A percentile compares a stretch with the other conserved stretches of the same genome.
Conservation (phyloP, 2,113 vertebrate species). For the Propithecus coquereli region DNA sequence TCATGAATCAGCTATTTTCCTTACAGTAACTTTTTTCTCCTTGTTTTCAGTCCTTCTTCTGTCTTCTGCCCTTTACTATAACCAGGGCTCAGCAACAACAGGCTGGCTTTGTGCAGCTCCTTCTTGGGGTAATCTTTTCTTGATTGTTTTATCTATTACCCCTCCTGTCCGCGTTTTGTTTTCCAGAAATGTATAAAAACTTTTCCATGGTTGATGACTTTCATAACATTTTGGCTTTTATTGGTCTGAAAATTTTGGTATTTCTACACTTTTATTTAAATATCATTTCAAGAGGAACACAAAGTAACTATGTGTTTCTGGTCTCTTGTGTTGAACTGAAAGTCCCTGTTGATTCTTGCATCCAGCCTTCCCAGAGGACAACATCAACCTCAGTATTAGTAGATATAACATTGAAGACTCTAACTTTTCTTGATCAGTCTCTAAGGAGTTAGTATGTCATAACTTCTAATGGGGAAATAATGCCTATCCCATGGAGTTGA, state of each 20-base stretch:
- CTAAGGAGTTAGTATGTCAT: not conserved
- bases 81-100: not conserved
- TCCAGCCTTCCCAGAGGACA: not conserved
- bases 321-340: not conserved
- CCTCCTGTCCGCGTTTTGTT: not conserved
- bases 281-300: not conserved
- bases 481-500: not conserved
- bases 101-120: not conserved
- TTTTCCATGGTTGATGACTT: not conserved
- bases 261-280: not conserved
- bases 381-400: not conserved
- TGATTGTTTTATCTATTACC: not conserved
- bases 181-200: not conserved
- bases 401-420: not conserved
- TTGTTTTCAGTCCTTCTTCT: not conserved
- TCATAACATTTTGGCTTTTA: not conserved
- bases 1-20: not conserved
- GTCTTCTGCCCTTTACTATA: not conserved
- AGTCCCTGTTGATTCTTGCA: not conserved
- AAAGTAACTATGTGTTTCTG: not conserved
- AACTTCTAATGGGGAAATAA: not conserved
- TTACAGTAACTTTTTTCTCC: not conserved
- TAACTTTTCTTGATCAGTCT: not conserved
- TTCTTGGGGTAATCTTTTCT: not conserved
- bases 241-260: not conserved